Percentiles rank a stretch among this genome's conserved stretches.
Conservation (phyloP, 2,113 vertebrate species). For the Pomatorhinus ruficollis region DNA sequence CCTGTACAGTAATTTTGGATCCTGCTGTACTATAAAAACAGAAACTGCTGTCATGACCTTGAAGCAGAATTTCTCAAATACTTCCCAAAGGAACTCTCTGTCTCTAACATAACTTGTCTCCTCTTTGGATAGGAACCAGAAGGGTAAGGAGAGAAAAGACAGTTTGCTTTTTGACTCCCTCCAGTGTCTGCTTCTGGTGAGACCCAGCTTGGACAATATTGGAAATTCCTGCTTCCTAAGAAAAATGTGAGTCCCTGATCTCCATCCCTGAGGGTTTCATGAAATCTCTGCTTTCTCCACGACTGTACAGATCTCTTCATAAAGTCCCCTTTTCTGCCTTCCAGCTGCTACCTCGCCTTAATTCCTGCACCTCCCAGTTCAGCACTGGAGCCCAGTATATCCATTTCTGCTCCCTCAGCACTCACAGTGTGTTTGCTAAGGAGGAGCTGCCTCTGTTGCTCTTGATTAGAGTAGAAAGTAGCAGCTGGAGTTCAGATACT, state of each 20-base stretch:
- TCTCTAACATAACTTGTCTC: background rate
- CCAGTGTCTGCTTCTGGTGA: background rate
- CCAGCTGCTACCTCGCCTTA: background rate
- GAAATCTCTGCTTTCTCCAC: background rate
- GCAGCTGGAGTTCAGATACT: conserved; percentile 48
- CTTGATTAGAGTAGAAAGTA: background rate
- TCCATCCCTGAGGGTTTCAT: background rate
- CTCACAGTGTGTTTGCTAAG: background rate
- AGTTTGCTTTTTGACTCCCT: background rate
- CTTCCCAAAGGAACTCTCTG: background rate
- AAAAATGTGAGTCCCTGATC: background rate
- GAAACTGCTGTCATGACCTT: background rate
- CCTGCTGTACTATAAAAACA: background rate
- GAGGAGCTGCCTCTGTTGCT: background rate
- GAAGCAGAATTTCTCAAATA: background rate
- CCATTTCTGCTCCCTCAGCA: background rate
- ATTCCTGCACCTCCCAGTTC: background rate
- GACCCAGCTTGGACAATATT: background rate
- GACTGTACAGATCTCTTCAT: background rate
- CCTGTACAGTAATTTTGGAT: background rate
- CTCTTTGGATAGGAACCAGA: background rate
- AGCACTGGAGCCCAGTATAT: background rate
- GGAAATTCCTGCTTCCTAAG: background rate
- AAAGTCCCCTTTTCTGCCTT: background rate
- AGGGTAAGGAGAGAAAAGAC: background rate